A percentile compares a stretch with the other conserved stretches of the same genome.
Evolutionary conservation across 2,888 invertebrate genomes (phyloP).

Genomic region (Coenonympha arcania): DNA sequence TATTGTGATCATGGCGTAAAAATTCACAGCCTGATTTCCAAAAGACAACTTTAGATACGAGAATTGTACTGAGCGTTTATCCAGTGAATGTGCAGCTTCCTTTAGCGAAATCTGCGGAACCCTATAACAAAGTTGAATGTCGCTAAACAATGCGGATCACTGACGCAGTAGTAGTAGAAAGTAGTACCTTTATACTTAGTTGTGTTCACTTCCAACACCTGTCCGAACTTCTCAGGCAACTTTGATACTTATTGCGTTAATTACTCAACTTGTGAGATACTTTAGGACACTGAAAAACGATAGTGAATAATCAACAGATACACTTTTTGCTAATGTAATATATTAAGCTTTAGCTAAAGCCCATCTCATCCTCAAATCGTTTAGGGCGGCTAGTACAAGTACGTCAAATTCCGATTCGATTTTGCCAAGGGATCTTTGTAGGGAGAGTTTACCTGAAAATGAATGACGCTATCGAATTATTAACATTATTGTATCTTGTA

Average conservation of each 20-base stretch:
- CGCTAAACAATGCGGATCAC: slow-evolving; percentile 1
- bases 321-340: no score
- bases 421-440: no score
- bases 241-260: slow-evolving; percentile 12
- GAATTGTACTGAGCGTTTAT: neutral
- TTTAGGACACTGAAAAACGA: neutral
- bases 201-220: neutral
- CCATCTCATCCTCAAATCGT: no score
- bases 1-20: no score
- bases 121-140: slow-evolving; percentile 16
- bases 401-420: no score
- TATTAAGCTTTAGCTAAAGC: no score
- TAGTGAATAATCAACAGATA: no score
- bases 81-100: neutral
- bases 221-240: neutral
- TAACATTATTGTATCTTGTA: no score
- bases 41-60: neutral
- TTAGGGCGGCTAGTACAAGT: no score
- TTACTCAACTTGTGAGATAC: slow-evolving; percentile 9
- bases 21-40: no score
- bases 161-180: slow-evolving; percentile 4
- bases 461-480: no score
- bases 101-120: slow-evolving; percentile 9
- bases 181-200: slow-evolving; percentile 1
- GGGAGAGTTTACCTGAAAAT: no score